phyloP scores from a whole-genome alignment of 2,888 invertebrate species.

The Dusona sp. region DNA sequence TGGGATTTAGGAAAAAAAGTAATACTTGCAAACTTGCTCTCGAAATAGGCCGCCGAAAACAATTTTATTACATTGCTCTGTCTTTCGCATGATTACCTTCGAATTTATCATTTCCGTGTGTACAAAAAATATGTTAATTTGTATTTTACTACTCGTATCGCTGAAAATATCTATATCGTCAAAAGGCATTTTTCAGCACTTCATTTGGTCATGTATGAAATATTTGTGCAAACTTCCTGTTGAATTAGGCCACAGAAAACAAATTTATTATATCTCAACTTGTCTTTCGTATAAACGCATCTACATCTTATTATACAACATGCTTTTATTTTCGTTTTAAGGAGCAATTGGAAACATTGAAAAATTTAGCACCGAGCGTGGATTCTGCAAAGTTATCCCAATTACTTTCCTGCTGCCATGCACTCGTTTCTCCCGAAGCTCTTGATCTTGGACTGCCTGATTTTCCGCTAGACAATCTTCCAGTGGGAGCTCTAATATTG shows the following conservation, averaged over 20 bases:
- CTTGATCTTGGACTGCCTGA: constrained; percentile 91
- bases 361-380: constrained; percentile 85
- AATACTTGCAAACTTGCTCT: constrained; percentile 30
- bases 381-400: constrained; percentile 85
- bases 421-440: constrained; percentile 92
- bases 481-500: constrained; percentile 88
- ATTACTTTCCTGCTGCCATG: constrained; percentile 89
- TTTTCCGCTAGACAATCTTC: constrained; percentile 94
- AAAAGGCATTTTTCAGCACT: no score
- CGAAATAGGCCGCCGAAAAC: constrained; percentile 42
- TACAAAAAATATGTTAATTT: no score
- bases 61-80: constrained; percentile 20
- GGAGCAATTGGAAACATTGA: constrained; percentile 87
- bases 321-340: constrained; percentile 81
- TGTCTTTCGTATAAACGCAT: background rate
- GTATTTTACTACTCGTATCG: no score
- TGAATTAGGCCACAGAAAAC: no score
- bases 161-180: no score
- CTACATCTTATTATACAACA: background rate
- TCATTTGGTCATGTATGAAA: no score
- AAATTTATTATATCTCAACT: no score
- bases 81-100: background rate
- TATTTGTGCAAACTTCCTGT: no score
- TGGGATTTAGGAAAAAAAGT: background rate
- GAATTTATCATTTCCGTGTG: background rate